phyloP scores from a whole-genome alignment of 2,113 vertebrate species.

The Haemorhous mexicanus region DNA sequence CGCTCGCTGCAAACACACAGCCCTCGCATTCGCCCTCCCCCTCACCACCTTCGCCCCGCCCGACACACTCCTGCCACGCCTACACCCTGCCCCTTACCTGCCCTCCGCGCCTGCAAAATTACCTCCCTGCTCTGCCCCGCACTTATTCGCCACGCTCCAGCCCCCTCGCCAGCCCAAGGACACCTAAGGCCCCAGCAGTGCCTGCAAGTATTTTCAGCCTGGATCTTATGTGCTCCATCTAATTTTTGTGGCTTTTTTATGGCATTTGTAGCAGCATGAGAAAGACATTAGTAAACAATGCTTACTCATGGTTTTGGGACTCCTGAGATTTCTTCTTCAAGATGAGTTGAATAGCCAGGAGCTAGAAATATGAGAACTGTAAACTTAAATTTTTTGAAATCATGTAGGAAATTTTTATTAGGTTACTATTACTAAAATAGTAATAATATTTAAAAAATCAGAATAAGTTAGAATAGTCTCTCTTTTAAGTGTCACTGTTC shows the following conservation, averaged over 20 bases:
- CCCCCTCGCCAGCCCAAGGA: too few relatives aligned
- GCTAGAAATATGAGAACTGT: not conserved
- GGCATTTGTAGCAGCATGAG: not conserved
- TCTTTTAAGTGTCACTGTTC: not conserved
- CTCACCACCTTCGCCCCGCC: too few relatives aligned
- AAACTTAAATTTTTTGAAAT: not conserved
- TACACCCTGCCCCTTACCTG: too few relatives aligned
- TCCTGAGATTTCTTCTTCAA: not conserved
- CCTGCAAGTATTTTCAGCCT: not conserved
- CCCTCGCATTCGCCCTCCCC: too few relatives aligned
- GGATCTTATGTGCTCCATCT: not conserved
- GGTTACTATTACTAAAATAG: not conserved
- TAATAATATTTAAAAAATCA: not conserved
- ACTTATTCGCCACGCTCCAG: too few relatives aligned
- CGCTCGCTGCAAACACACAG: too few relatives aligned
- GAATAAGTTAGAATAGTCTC: not conserved
- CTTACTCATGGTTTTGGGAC: not conserved
- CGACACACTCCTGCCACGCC: too few relatives aligned
- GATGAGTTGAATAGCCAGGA: not conserved
- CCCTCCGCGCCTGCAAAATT: too few relatives aligned
- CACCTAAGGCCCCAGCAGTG: too few relatives aligned
- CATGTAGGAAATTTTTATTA: not conserved
- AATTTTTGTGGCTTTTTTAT: conserved; percentile 26
- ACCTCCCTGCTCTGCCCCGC: too few relatives aligned
- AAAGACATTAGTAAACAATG: conserved; percentile 22